Base-by-base conservation (phyloP, 2,888 invertebrate species). In the Cerceris ruficornis region DNA sequence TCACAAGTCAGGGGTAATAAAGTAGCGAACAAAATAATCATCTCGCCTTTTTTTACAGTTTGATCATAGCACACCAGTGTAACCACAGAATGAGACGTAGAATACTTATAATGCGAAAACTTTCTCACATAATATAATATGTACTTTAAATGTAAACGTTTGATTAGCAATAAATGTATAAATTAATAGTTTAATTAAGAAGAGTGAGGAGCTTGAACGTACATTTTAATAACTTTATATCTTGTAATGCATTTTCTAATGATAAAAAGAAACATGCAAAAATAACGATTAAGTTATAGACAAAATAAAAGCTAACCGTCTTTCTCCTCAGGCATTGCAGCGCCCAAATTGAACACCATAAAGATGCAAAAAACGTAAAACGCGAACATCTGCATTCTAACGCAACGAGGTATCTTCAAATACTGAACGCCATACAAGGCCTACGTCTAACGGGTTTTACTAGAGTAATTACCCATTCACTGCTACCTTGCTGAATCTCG, bases 241-340 rank as follows among this genome's bases (percentile, higher is more conserved):
- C 6, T 7, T 6, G 6, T 17, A 57, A 57, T 28, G 7, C 13
- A 6, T 57, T 11, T 57, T 17, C 17, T 28, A 28, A 28, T 28
- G 28, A 4, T 28, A 28, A 1, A 28, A 28, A 28, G 28, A 28
- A 28, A 28, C 1, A 28, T 28, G 28, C 28, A 28, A 28, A 28
- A 28, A 28, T 28, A 28, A 28, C 28, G 28, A 28, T 17, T 60
- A 0, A 6, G 8, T 13, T 41, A 11, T 11, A 7, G 7, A 52
- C 7, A 52, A n/a, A 52, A 52, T 52, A 52, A 2, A 1, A 5
- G 14, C 74, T 75, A 55, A 88, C 90, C 88, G 41, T 86, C 83
- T 6, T 83, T 86, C 28, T 80, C 71, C 69, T 69, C 72, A 2
- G 62, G 41, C 7, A 28, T 49, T 15, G 42, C 58, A 6, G n/a